These are phyloP conservation scores for Miltochrista miniata DNA, from an alignment of 2,888 invertebrate species.

Conservation along the genomic window DNA sequence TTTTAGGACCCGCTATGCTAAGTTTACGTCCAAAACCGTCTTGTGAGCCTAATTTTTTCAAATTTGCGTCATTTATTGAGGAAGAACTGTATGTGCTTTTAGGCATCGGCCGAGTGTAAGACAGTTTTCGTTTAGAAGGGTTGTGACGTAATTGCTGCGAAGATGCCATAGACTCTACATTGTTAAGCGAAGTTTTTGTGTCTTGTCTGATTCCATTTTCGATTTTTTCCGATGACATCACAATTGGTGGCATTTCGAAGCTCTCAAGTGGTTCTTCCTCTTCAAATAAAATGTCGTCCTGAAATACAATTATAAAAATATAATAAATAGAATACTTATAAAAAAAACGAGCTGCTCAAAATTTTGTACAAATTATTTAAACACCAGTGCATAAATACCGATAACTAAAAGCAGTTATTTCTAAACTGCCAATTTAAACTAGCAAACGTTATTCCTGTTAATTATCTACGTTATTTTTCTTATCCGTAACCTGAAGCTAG, in stretches of 20 bases:
- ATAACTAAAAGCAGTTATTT: not conserved
- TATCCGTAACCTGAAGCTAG: too few relatives aligned
- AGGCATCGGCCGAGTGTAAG: constrained; percentile 59
- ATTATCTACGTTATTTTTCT: too few relatives aligned
- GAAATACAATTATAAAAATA: constrained; percentile 34
- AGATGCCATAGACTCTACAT: constrained; percentile 37
- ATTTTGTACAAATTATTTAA: not conserved
- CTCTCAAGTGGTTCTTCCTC: constrained; percentile 67
- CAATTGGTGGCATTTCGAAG: constrained; percentile 40
- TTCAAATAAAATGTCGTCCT: constrained; percentile 75
- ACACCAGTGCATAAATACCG: not conserved
- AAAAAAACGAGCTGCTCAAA: not conserved
- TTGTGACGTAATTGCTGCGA: constrained; percentile 57
- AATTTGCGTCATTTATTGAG: constrained; percentile 80
- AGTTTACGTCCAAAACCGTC: constrained; percentile 63
- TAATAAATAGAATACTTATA: not conserved
- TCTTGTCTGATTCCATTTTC: constrained; percentile 39
- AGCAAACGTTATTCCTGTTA: too few relatives aligned
- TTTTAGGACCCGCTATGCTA: constrained; percentile 76
- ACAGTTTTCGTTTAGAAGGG: constrained; percentile 65
- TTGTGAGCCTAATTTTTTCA: constrained; percentile 69
- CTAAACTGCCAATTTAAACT: not conserved
- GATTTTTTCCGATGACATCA: constrained; percentile 36
- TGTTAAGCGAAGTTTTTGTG: constrained; percentile 38
- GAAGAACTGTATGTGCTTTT: constrained; percentile 83